These are phyloP conservation scores for Lepidurus couesii DNA, from an alignment of 1,140 invertebrate genomes.

Conservation along the genomic window DNA sequence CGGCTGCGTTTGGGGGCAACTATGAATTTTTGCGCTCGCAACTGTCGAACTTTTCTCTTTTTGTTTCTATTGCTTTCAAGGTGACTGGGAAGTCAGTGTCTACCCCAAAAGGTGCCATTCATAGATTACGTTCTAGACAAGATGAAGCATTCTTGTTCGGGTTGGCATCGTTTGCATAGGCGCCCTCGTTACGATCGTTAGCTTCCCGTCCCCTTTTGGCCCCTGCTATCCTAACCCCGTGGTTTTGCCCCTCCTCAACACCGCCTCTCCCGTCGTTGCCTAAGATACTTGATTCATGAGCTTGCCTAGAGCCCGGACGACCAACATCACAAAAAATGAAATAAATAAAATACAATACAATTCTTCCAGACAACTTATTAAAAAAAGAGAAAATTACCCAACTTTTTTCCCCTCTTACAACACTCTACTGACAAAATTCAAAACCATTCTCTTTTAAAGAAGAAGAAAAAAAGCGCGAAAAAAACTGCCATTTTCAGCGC, in stretches of 20 bases:
- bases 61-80: too few species aligned
- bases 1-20: too few species aligned
- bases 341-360: not conserved
- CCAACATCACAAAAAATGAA: not conserved
- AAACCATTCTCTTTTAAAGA: too few species aligned
- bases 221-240: conserved; percentile 20
- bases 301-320: not conserved
- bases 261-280: conserved; percentile 7
- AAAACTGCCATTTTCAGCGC: too few species aligned
- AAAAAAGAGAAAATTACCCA: not conserved
- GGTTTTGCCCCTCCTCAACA: conserved; percentile 20
- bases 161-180: conserved; percentile 11
- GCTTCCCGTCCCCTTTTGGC: conserved; percentile 13
- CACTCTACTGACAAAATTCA: too few species aligned
- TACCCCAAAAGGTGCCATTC: not conserved
- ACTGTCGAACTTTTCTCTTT: too few species aligned
- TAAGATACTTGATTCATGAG: conserved; percentile 16
- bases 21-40: too few species aligned
- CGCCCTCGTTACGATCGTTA: conserved; percentile 20
- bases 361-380: not conserved
- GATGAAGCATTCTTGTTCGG: conserved; percentile 3
- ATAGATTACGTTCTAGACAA: conserved; percentile 14
- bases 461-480: too few species aligned
- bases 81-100: not conserved
- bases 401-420: not conserved